Conservation (phyloP, 2,113 vertebrate species). For the Setophaga petechia region DNA sequence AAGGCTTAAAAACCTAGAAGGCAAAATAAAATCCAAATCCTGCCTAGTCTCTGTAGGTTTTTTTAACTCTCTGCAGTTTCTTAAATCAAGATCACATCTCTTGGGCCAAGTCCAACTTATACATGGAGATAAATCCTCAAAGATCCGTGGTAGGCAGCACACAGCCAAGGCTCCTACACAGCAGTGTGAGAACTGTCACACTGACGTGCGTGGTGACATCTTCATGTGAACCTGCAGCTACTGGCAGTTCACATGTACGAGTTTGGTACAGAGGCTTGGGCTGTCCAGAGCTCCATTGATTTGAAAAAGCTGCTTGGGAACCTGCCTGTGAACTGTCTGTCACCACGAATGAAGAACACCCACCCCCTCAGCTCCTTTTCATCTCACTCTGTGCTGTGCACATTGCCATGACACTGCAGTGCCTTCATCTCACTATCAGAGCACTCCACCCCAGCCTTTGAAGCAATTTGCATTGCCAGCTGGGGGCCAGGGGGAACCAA, state of each 20-base stretch:
- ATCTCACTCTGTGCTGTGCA: background rate
- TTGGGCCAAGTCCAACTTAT: background rate
- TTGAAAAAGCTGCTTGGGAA: background rate
- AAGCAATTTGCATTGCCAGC: background rate
- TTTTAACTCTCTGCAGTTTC: background rate
- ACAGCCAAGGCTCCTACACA: background rate
- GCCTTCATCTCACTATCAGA: background rate
- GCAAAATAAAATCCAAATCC: background rate
- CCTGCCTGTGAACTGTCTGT: background rate
- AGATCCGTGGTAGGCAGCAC: background rate
- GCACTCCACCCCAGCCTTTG: background rate
- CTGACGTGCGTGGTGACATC: background rate
- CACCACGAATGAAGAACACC: background rate
- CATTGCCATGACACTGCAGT: background rate
- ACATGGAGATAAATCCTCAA: background rate
- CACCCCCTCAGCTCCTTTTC: background rate
- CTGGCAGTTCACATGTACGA: background rate
- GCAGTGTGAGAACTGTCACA: background rate
- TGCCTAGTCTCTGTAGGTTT: background rate
- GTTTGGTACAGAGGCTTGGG: background rate
- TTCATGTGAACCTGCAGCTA: background rate
- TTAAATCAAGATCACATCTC: background rate
- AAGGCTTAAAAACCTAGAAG: constrained; percentile 4
- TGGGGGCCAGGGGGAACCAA: background rate
- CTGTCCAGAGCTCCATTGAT: background rate